phyloP scores from a whole-genome alignment of 2,888 invertebrate species.

The Perizoma flavofasciatum region DNA sequence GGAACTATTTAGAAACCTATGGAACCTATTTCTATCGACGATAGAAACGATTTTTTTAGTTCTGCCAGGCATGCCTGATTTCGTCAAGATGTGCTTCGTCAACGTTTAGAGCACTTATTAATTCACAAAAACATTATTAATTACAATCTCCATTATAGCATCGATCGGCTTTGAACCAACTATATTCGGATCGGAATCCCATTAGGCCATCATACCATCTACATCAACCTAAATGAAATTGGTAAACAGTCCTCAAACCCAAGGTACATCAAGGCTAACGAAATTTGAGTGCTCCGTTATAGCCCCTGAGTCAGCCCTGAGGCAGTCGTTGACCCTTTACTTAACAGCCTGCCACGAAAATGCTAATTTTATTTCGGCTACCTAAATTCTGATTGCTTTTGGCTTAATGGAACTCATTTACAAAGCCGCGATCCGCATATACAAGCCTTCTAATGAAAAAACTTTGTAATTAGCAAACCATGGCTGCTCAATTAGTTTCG shows the following conservation, averaged over 20 bases:
- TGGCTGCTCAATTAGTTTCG: slow-evolving; percentile 39
- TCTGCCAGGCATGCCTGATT: no score
- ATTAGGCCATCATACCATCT: not conserved
- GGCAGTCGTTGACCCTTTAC: slow-evolving; percentile 42
- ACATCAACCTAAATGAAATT: slow-evolving; percentile 18
- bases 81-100: no score
- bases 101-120: no score
- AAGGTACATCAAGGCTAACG: slow-evolving; percentile 31
- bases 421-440: slow-evolving; percentile 40
- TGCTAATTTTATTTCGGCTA: slow-evolving; percentile 48
- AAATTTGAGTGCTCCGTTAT: slow-evolving; percentile 34
- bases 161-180: no score
- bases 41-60: no score
- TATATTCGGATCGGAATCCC: no score
- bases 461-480: slow-evolving; percentile 52
- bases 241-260: slow-evolving; percentile 12
- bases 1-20: no score
- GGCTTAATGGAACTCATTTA: slow-evolving; percentile 45
- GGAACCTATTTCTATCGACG: no score
- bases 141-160: no score
- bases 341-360: slow-evolving; percentile 42
- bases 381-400: slow-evolving; percentile 45
- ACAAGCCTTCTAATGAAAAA: slow-evolving; percentile 55
- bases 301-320: slow-evolving; percentile 34
- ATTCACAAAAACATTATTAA: no score